Base-by-base conservation (phyloP, 2,888 invertebrate genomes). In the Philereme transversata region DNA sequence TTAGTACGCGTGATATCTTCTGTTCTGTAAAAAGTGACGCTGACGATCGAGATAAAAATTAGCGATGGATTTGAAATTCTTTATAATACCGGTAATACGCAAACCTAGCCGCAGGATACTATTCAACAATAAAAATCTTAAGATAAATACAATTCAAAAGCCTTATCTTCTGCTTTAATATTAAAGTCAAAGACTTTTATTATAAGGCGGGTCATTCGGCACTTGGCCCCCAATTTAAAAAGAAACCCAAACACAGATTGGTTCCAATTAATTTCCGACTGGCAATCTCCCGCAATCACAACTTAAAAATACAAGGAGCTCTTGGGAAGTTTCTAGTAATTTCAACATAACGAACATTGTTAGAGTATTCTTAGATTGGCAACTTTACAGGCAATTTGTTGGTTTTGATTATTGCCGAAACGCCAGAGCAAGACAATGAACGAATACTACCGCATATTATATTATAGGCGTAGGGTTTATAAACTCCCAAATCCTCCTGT, bases 281-380 rank as follows among this genome's bases (percentile, higher is more conserved):
- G 33, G 52, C 63, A 64, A 64, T 55, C 52, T 62, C 52, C 51
- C 48, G 54, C 68, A 68, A 67, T 65, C 55, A 68, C 73, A 69
- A 72, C 59, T 61, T 49, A 51, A 59, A 70, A 66, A 53, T 61
- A 40, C 58, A 64, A 65, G 58, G 52, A 38, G 54, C 51, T 58
- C 34, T 62, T 65, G 57, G 22, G 62, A 68, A 61, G 64, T 60
- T 65, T 72, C 66, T 69, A 68, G 74, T 74, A 51, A 58, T 58
- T 58, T 62, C 57, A 62, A 57, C 45, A 58, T 68, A 67, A 62
- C 55, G 65, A 60, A 58, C 51, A 49, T 53, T 60, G 45, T 63
- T 55, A 49, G 60, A 38, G 34, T 35, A 34, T 5, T 48, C 5
- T 4, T 33, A 38, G 33, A 50, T 51, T 41, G 34, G 38, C 57